Conservation (phyloP, 2,797 vertebrate genomes). For the Cynodonichthys magdalenae region DNA sequence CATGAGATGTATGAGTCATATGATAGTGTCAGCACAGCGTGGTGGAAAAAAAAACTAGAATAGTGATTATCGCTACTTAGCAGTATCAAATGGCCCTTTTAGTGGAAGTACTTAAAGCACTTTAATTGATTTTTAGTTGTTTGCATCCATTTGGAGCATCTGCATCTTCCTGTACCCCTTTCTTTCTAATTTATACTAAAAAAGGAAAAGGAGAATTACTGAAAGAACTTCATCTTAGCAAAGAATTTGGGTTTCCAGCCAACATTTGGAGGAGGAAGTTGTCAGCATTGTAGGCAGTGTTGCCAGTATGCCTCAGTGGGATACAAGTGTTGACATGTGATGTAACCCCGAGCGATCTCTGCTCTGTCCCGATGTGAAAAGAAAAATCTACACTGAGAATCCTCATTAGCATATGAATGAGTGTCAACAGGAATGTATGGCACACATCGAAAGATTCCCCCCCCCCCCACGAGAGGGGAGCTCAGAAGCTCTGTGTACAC, state of each 20-base stretch:
- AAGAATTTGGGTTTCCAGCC: slow-evolving; percentile 42
- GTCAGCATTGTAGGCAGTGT: slow-evolving; percentile 20
- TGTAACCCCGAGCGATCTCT: slow-evolving; percentile 62
- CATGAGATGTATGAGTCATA: slow-evolving; percentile 29
- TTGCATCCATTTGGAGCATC: slow-evolving; percentile 22
- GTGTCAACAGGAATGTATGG: slow-evolving; percentile 71
- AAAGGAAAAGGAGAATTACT: slow-evolving; percentile 13
- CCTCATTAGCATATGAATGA: slow-evolving; percentile 74
- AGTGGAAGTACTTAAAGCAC: slow-evolving; percentile 11
- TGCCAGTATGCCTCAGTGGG: slow-evolving; percentile 53
- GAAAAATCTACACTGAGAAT: slow-evolving; percentile 67
- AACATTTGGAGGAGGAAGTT: slow-evolving; percentile 34
- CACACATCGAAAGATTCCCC: slow-evolving; percentile 60
- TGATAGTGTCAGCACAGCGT: slow-evolving; percentile 8
- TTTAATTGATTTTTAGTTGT: slow-evolving; percentile 12
- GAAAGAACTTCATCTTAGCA: slow-evolving; percentile 26
- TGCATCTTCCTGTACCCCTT: slow-evolving; percentile 7
- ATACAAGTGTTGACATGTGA: slow-evolving; percentile 74
- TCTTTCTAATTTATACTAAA: slow-evolving; percentile 12
- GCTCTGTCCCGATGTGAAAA: slow-evolving; percentile 48
- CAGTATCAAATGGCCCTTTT: not conserved
- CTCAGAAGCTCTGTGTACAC: slow-evolving; percentile 46
- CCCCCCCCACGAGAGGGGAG: slow-evolving; percentile 27
- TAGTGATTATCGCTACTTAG: not conserved
- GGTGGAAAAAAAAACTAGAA: not conserved